Evolutionary conservation across 2,113 vertebrate genomes (phyloP).

Genomic region (Sarotherodon lohbergeri): DNA sequence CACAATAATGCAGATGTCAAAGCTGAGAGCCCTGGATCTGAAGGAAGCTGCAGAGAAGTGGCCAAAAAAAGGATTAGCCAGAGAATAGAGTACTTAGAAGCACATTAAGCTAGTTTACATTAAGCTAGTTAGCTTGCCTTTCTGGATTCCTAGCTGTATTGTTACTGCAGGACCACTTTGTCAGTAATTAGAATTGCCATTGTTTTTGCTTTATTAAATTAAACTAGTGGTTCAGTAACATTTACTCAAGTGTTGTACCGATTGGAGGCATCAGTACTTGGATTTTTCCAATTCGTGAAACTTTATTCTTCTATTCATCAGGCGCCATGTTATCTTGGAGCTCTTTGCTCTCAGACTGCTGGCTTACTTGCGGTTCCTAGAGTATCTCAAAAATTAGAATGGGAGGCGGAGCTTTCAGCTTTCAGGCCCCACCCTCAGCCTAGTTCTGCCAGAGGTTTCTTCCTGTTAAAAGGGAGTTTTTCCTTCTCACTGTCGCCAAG

Average conservation of each 20-base stretch:
- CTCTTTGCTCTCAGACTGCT: not conserved
- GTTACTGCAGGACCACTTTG: not conserved
- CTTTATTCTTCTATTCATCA: not conserved
- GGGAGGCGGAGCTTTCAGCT: not conserved
- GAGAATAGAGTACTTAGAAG: not conserved
- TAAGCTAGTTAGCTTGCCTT: not conserved
- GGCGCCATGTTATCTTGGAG: not conserved
- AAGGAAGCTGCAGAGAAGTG: not conserved
- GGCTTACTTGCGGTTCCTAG: not conserved
- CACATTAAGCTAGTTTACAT: not conserved
- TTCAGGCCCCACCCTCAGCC: not conserved
- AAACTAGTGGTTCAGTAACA: not conserved
- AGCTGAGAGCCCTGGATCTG: not conserved
- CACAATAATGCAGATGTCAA: not conserved
- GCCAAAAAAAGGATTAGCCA: not conserved
- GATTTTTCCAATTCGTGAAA: not conserved
- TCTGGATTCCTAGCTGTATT: not conserved
- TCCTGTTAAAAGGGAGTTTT: not conserved
- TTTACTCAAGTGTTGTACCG: not conserved
- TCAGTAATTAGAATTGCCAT: not conserved
- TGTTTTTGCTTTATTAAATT: not conserved
- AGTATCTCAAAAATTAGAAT: not conserved
- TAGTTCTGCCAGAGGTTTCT: not conserved
- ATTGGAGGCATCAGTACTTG: not conserved
- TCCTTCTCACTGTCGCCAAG: not conserved